Evolutionary conservation across 2,888 invertebrate genomes (phyloP).

Genomic region (Rhodophaea formosa): DNA sequence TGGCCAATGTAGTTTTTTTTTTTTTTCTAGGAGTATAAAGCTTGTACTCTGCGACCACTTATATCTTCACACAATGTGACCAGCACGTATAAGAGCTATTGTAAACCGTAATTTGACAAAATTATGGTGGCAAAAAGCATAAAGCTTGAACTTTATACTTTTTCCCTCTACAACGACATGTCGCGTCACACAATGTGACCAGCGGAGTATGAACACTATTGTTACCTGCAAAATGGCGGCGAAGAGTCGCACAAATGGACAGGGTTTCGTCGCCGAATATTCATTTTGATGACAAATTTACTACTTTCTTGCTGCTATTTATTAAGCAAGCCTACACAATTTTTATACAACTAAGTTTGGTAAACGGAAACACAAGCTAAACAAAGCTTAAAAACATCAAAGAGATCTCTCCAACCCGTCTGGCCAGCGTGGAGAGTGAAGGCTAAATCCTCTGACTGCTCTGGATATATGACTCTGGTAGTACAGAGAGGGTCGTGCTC

Average conservation of each 20-base stretch:
- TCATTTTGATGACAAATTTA: background rate
- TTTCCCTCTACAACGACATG: background rate
- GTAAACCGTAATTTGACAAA: too few species aligned
- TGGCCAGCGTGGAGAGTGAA: too few species aligned
- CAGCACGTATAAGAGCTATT: too few species aligned
- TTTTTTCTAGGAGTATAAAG: too few species aligned
- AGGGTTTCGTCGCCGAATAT: background rate
- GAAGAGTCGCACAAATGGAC: slow-evolving; percentile 13
- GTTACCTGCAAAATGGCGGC: slow-evolving; percentile 19
- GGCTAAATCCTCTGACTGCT: too few species aligned
- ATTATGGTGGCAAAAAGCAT: slow-evolving; percentile 8
- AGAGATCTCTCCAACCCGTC: too few species aligned
- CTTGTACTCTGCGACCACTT: too few species aligned
- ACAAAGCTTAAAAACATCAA: too few species aligned
- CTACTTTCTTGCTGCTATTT: background rate
- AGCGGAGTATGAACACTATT: slow-evolving; percentile 25
- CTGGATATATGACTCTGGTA: too few species aligned
- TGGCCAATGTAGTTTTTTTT: slow-evolving; percentile 21
- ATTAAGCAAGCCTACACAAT: background rate
- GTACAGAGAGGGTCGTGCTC: too few species aligned
- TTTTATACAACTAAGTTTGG: background rate
- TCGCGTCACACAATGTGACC: slow-evolving; percentile 23
- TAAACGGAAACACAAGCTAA: too few species aligned
- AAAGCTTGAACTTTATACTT: background rate
- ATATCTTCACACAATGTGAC: too few species aligned